Evolutionary conservation across 2,888 invertebrate genomes (phyloP), one percentile per base, ranked within the genome.

Genomic region (Chymomyza caudatula): DNA sequence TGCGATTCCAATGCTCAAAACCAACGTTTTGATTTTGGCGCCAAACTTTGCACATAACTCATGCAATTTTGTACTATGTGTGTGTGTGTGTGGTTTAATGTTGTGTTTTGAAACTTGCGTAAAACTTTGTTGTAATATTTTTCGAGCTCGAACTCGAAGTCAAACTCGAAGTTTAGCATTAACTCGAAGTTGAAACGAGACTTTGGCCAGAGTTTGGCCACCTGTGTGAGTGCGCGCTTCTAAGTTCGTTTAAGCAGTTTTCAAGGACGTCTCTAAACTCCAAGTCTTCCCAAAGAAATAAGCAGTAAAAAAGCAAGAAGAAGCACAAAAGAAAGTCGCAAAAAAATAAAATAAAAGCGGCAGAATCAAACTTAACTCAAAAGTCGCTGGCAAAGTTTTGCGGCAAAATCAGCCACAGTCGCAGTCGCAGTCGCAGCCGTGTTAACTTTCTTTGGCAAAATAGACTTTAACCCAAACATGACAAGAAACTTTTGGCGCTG

Each of bases 251-350:
- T 75, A 67, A 70, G 68, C 51, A 82, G 76, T 88, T 88, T 88
- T 88, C 88, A 88, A 88, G 88, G 88, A 86, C 88, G 88, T 86
- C 88, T 86, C 84, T 84, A 82, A 87, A 88, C 84, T 85, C 29
- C 29, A 37, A 37, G 29, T 37, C 85, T 74, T 51, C n/a, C 70
- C 68, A 75, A 75, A 76, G 71, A 75, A 70, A 65, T 70, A 71
- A 53, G 52, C 44, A 55, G 66, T 71, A 82, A 81, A 75, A 73
- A 61, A 67, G 44, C 55, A 66, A 63, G 25, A 66, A 56, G 54
- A 65, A 65, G 22, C 63, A 52, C 17, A 57, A 49, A 42, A 52
- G 13, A 63, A 29, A 63, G 60, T 53, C 62, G 63, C 44, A 60
- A 29, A 55, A 47, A 42, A 25, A 63, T 37, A 56, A 73, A 76